Base-by-base conservation (phyloP, 2,113 vertebrate species). In the Suricata suricatta region DNA sequence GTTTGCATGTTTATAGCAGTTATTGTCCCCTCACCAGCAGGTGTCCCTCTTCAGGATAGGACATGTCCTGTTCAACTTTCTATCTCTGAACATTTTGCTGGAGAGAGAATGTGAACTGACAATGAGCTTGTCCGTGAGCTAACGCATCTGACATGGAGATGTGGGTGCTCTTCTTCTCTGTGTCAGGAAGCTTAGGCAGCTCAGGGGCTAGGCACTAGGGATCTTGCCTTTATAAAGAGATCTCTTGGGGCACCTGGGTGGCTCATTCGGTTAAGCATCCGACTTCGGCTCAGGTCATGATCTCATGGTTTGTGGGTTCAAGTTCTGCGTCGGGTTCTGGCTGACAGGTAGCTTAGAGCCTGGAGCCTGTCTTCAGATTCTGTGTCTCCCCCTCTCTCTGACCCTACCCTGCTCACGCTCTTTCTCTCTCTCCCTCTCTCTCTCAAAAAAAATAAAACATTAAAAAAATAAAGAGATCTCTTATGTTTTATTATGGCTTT, bases 141-240 rank as follows among this genome's bases (percentile, higher is more conserved):
- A 35, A 69, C 19, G 0, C 29, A 10, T 11, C n/a, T 69, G 57
- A 25, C 12, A 5, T 10, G 27, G 69, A 84, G 64, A 23, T 0
- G 0, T 2, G 71, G 35, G 35, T 1, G 57, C 4, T 47, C 44
- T 17, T 76, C 31, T 16, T 71, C 21, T 66, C 31, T 0, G 3
- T 33, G 16, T 19, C 35, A 33, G 64, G 27, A 63, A 54, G 47
- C 25, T 21, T 27, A 14, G 21, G 72, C 31, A 85, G 31, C 29
- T 72, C 44, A 31, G 69, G 21, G 21, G 12, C 11, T 60, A 47
- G 57, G 15, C 23, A 52, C 3, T 27, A 52, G 68, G 71, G 19
- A 52, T 44, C 35, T 50, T 50, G 50, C 50, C 50, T 50, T 50
- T 50, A 13, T 50, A 50, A 50, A 50, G 50, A 14, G 50, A 50